A percentile compares a stretch with the other conserved stretches of the same genome.
Conservation (phyloP, 2,888 invertebrate species). For the Melikaiella ostensackeni region DNA sequence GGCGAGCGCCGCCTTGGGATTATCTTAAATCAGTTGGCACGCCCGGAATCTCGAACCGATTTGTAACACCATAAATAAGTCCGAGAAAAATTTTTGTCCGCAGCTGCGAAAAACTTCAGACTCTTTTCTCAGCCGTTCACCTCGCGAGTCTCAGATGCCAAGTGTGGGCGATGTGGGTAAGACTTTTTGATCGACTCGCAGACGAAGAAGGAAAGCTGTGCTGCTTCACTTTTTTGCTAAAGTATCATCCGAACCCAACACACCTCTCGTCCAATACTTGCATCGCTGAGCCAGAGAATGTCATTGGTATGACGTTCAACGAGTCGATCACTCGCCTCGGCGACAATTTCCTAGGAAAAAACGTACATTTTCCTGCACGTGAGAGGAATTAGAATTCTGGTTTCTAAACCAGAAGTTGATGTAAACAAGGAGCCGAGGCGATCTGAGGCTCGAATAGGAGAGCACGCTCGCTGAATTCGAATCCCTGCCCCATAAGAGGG, state of each 20-base stretch:
- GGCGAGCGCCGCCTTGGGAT: slow-evolving; percentile 61
- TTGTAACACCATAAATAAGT: slow-evolving; percentile 69
- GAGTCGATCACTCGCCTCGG: slow-evolving; percentile 59
- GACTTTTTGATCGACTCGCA: not conserved
- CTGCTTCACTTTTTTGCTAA: not conserved
- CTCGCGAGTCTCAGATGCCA: slow-evolving; percentile 2
- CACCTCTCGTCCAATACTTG: slow-evolving; percentile 46
- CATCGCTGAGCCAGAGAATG: slow-evolving; percentile 58
- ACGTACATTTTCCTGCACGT: slow-evolving; percentile 64
- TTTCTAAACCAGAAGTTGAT: slow-evolving; percentile 57
- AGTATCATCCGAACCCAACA: slow-evolving; percentile 28
- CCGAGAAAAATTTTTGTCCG: slow-evolving; percentile 53
- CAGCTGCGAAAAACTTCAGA: slow-evolving; percentile 21
- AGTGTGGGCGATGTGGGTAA: slow-evolving; percentile 31
- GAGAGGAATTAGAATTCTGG: slow-evolving; percentile 61
- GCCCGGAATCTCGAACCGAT: slow-evolving; percentile 73
- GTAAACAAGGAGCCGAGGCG: slow-evolving; percentile 48
- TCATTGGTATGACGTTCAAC: slow-evolving; percentile 63
- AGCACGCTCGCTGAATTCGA: slow-evolving; percentile 31
- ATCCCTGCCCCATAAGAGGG: slow-evolving; percentile 7
- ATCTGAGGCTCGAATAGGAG: slow-evolving; percentile 42
- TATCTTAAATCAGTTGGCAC: slow-evolving; percentile 72
- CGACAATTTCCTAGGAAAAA: slow-evolving; percentile 65
- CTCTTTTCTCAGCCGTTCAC: slow-evolving; percentile 36
- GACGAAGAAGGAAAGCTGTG: slow-evolving; percentile 22